phyloP scores from a whole-genome alignment of 1,140 invertebrate species.

The Schlechtendalia chinensis region DNA sequence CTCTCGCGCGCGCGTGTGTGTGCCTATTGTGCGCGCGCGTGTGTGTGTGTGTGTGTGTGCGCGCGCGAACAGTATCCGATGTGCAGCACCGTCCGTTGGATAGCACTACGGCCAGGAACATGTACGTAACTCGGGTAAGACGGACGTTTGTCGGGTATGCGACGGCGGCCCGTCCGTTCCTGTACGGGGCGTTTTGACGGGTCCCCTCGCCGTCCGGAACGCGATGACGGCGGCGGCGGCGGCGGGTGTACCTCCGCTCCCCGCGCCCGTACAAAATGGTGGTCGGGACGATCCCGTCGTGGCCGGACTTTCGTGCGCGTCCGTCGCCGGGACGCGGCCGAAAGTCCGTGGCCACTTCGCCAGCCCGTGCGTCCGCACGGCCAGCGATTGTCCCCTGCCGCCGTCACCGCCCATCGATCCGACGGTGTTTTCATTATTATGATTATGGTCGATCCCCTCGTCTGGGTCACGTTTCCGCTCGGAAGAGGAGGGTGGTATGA shows the following conservation, averaged over 20 bases:
- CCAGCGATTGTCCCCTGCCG: not conserved
- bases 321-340: not conserved
- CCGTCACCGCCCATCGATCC: not conserved
- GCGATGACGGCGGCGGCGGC: not conserved
- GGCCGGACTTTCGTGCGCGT: no score
- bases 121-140: constrained; percentile 56
- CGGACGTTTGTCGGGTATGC: not conserved
- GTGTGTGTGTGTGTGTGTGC: constrained; percentile 10
- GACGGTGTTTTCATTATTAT: constrained; percentile 18
- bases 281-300: constrained; percentile 55
- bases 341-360: not conserved
- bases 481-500: not conserved
- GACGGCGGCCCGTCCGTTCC: not conserved
- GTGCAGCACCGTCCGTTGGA: constrained; percentile 32
- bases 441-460: not conserved
- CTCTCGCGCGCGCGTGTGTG: constrained; percentile 15
- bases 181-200: constrained; percentile 15
- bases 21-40: not conserved
- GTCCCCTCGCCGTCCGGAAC: not conserved
- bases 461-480: not conserved
- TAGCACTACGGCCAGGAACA: constrained; percentile 55
- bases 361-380: not conserved
- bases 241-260: constrained; percentile 58
- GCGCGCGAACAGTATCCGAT: constrained; percentile 31
- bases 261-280: constrained; percentile 62